Evolutionary conservation across 2,797 vertebrate species (phyloP).

Genomic region (Tenualosa ilisha): DNA sequence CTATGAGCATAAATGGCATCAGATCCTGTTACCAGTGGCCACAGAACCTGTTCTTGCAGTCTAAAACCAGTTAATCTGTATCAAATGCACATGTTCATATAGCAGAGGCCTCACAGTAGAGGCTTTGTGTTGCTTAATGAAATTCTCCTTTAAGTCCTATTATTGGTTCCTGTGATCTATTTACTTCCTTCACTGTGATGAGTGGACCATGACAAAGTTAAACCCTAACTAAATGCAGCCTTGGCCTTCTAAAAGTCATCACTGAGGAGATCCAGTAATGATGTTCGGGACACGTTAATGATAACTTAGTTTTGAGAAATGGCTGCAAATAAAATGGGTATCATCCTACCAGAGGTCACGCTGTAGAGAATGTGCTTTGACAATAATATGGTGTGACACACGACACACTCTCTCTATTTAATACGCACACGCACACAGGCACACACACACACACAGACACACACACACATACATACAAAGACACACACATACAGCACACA

Average conservation of each 20-base stretch:
- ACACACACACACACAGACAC: not conserved
- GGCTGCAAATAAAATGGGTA: not conserved
- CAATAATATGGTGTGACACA: not conserved
- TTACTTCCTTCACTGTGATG: not conserved
- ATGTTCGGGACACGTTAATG: too few relatives aligned
- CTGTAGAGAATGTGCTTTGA: not conserved
- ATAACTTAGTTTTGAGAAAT: not conserved
- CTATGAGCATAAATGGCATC: not conserved
- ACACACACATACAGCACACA: too few relatives aligned
- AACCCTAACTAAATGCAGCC: not conserved
- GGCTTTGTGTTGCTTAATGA: constrained; percentile 3
- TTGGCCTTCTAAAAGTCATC: not conserved
- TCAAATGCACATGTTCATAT: not conserved
- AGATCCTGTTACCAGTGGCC: not conserved
- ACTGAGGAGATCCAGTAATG: not conserved
- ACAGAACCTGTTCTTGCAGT: constrained; percentile 1
- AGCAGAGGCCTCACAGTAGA: not conserved
- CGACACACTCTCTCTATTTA: not conserved
- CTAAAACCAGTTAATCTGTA: not conserved
- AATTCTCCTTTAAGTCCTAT: not conserved
- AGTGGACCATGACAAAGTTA: constrained; percentile 7
- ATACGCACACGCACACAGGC: not conserved
- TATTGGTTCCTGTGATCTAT: constrained; percentile 2
- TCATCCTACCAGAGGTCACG: not conserved
- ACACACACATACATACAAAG: not conserved